Evolutionary conservation across 1,140 invertebrate species (phyloP), one percentile per base, ranked within the genome.

Genomic region (Calosoma granatense): DNA sequence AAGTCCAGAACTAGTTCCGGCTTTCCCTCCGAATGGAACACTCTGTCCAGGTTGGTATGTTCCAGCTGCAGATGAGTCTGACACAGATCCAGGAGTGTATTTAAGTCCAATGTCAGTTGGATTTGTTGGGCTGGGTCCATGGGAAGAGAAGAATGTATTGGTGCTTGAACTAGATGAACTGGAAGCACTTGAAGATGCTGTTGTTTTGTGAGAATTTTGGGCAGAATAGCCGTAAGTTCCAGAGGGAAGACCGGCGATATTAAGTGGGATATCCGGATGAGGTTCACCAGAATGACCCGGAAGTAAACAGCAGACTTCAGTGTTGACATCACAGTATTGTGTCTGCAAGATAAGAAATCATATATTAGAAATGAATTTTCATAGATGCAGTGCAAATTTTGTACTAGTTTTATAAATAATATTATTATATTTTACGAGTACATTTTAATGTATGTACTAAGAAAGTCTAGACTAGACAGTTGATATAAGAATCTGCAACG

Each of bases 261-360:
- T 4, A 30, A 30, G 4, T 12, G 6, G 9, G 9, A 17, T 12
- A 47, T 17, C 41, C 17, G 3, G 3, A 12, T 9, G 41, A 12
- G 41, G 17, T 47, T 47, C 9, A 47, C 41, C 41, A 12, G 41
- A 47, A 4, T 66, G 59, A 6, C 66, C 56, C 54, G 71, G 70
- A 22, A 75, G 63, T 41, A 70, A 69, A 66, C 77, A 78, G 69
- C 76, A 78, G 20, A 74, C 66, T 65, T 78, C 74, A 1, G 68
- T 70, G 22, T 67, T 65, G 0, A 67, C 60, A 61, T 72, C 71
- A 69, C 76, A 78, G 63, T 71, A 71, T 57, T 72, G 69, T 62
- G 73, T 72, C 75, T 78, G 68, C 60, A 75, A 76, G 64, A 72
- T 72, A 54, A 54, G 15, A 64, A 59, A 51, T 14, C 6, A 22